These are phyloP conservation scores for Chionoecetes opilio DNA, from an alignment of 1,140 invertebrate species.

Conservation along the genomic window DNA sequence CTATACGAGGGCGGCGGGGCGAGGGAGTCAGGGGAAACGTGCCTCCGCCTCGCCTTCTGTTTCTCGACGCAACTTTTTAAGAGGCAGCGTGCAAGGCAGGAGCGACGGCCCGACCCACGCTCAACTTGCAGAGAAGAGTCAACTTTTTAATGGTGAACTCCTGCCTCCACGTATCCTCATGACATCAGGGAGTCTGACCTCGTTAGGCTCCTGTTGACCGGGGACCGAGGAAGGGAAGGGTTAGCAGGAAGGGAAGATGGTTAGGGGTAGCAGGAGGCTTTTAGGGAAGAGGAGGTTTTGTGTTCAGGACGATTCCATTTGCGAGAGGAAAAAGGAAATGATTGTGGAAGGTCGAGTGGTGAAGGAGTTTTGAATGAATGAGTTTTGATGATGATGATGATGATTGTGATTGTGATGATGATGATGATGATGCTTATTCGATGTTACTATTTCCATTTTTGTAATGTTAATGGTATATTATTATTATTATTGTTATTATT, in stretches of 20 bases:
- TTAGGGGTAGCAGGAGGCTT: not conserved
- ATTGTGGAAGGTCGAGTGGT: not conserved
- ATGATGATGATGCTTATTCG: not conserved
- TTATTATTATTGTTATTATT: too few species aligned
- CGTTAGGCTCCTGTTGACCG: constrained; percentile 24
- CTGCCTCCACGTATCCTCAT: constrained; percentile 21
- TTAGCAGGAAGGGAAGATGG: not conserved
- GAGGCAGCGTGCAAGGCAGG: not conserved
- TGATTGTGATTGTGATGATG: not conserved
- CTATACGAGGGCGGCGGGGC: too few species aligned
- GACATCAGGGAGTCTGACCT: constrained; percentile 4
- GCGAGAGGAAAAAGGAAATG: not conserved
- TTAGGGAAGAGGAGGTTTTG: not conserved
- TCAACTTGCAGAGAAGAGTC: not conserved
- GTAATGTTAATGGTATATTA: too few species aligned
- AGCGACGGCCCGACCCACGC: not conserved
- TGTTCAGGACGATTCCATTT: not conserved
- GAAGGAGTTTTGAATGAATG: not conserved
- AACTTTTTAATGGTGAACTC: constrained; percentile 9
- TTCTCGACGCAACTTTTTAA: not conserved
- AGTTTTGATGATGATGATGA: not conserved
- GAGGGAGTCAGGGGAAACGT: too few species aligned
- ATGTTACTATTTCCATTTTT: not conserved
- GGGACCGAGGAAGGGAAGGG: not conserved
- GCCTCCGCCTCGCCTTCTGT: not conserved